Evolutionary conservation across 2,113 vertebrate species (phyloP).

Genomic region (sheep (Ovis aries)): ARS-UI_Ramb_v3.0 NC_056056.1:40202001-40202500

Average conservation of each 20-base stretch:
- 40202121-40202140: neutral
- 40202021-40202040: neutral
- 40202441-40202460: neutral
- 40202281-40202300: neutral
- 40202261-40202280: neutral
- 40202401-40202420: neutral
- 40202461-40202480: neutral
- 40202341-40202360: neutral
- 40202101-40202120: neutral
- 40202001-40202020: neutral
- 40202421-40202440: neutral
- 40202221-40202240: neutral
- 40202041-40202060: neutral
- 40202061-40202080: neutral
- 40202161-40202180: neutral
- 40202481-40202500: slow-evolving; percentile 18
- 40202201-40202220: neutral
- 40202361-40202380: accelerated
- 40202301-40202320: neutral
- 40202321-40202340: neutral
- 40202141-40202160: neutral
- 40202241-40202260: neutral
- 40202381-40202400: neutral
- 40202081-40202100: neutral
- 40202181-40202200: neutral